Conservation (phyloP, 2,113 vertebrate genomes). For the Litocranius walleri region DNA sequence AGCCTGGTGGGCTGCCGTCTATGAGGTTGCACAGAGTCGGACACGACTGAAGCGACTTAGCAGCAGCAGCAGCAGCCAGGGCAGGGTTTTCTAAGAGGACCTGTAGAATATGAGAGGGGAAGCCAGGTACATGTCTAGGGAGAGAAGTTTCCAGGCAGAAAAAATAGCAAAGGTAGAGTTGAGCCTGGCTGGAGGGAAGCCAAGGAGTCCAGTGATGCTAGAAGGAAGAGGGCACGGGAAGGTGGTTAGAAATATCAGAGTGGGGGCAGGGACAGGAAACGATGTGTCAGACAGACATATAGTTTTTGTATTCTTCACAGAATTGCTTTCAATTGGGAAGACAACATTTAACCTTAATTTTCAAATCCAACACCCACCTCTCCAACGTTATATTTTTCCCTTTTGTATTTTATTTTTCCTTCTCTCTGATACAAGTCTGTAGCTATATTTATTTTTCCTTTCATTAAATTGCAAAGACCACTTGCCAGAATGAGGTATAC, state of each 20-base stretch:
- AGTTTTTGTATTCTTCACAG: not conserved
- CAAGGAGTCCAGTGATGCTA: not conserved
- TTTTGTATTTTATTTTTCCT: not conserved
- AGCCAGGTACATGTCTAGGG: not conserved
- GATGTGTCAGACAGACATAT: fast-evolving
- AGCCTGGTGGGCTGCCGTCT: no score
- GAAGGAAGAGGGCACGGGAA: not conserved
- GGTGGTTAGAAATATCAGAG: not conserved
- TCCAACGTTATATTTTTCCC: not conserved
- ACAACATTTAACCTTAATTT: not conserved
- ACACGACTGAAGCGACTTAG: no score
- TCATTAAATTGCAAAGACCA: conserved; percentile 35
- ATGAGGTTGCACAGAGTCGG: no score
- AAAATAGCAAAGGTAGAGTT: not conserved
- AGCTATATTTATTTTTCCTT: conserved; percentile 16
- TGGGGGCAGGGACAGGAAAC: no score
- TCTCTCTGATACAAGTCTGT: not conserved
- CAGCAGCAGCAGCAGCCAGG: not conserved
- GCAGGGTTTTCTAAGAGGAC: not conserved
- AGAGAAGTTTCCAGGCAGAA: not conserved
- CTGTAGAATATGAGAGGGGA: not conserved
- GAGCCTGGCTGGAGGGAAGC: not conserved
- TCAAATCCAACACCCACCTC: not conserved
- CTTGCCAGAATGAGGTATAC: conserved; percentile 45
- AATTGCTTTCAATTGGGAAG: not conserved